phyloP scores from a whole-genome alignment of 2,797 vertebrate species.

The Knipowitschia caucasica region DNA sequence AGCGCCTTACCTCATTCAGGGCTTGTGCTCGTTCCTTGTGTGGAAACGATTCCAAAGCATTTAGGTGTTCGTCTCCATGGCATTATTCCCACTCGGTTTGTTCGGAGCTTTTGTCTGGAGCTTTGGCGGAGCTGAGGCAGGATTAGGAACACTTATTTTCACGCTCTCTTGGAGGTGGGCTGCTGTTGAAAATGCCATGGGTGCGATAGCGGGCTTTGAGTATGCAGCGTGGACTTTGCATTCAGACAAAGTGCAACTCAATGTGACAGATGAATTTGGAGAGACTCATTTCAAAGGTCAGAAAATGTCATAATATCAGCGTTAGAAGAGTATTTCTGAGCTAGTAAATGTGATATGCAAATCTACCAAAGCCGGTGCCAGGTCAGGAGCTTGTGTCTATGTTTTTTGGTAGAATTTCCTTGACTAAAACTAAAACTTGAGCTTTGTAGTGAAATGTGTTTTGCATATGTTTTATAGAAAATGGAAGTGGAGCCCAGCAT shows the following conservation, averaged over 20 bases:
- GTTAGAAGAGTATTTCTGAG: neutral
- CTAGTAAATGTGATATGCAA: neutral
- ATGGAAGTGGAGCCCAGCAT: too few relatives aligned
- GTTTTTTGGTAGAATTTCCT: too few relatives aligned
- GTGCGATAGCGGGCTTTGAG: neutral
- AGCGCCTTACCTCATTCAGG: neutral
- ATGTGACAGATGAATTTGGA: neutral
- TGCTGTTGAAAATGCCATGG: neutral
- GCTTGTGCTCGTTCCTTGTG: neutral
- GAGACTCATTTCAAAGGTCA: slow-evolving; percentile 1
- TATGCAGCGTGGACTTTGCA: neutral
- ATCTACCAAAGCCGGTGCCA: too few relatives aligned
- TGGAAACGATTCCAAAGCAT: neutral
- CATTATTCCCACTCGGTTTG: neutral
- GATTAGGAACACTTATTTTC: slow-evolving; percentile 7
- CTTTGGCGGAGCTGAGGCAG: slow-evolving; percentile 5
- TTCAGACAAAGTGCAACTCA: neutral
- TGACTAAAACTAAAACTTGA: too few relatives aligned
- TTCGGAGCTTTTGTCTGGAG: neutral
- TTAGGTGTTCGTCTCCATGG: neutral
- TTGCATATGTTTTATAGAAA: too few relatives aligned
- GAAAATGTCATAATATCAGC: neutral
- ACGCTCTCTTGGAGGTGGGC: slow-evolving; percentile 3
- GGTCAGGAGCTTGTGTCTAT: too few relatives aligned
- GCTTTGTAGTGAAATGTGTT: too few relatives aligned